A percentile compares a stretch with the other conserved stretches of the same genome.
phyloP scores from a whole-genome alignment of 53 echinoderm and acorn worm species.

The Astropecten irregularis region DNA sequence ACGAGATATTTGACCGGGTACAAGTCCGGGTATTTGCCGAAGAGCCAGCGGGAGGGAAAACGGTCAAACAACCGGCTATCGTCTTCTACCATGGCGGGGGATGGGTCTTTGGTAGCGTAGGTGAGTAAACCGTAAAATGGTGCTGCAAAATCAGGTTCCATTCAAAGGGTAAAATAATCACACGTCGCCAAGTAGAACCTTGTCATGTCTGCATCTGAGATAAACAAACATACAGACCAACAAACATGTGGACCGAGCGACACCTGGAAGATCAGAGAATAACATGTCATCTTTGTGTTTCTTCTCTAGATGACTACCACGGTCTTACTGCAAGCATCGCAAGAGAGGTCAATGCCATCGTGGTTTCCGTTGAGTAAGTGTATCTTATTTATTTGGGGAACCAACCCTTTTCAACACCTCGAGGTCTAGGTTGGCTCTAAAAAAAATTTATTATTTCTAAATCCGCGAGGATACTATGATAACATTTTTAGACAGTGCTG shows the following conservation, averaged over 20 bases:
- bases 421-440: no score
- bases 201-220: no score
- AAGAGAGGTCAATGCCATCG: neutral
- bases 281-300: neutral
- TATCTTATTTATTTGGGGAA: no score
- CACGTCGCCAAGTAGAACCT: no score
- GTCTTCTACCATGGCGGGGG: conserved; percentile 69
- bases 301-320: conserved; percentile 4
- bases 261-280: neutral
- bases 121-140: no score
- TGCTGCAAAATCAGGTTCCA: no score
- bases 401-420: no score
- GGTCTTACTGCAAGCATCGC: neutral
- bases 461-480: no score
- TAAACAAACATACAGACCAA: no score
- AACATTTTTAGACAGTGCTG: no score
- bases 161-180: no score
- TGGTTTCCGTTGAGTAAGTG: conserved; percentile 52
- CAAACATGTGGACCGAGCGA: neutral
- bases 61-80: conserved; percentile 37
- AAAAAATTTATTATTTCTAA: no score
- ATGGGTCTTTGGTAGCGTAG: neutral
- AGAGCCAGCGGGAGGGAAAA: neutral
- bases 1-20: conserved; percentile 64
- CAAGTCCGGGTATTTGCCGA: conserved; percentile 60